These are phyloP conservation scores for Dysdera silvatica DNA, from an alignment of 1,140 invertebrate species.

Conservation along the genomic window DNA sequence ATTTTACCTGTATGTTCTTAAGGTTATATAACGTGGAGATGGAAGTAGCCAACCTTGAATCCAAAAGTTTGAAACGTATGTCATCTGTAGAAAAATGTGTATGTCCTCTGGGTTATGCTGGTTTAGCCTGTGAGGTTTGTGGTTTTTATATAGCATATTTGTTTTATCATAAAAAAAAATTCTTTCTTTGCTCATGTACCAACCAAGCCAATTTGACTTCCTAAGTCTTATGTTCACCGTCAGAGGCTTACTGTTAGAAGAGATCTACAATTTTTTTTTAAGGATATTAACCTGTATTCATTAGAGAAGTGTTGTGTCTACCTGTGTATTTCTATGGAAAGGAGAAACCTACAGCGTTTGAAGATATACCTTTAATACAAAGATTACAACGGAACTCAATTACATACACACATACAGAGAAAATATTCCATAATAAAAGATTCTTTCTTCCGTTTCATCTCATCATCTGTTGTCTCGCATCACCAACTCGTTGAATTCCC, in stretches of 20 bases:
- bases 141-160: background rate
- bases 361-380: too few relatives aligned
- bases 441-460: too few relatives aligned
- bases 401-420: too few relatives aligned
- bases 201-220: background rate
- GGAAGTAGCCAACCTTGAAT: constrained; percentile 45
- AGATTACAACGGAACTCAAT: too few relatives aligned
- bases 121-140: constrained; percentile 66
- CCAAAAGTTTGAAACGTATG: constrained; percentile 36
- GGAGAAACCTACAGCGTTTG: too few relatives aligned
- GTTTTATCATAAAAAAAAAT: background rate
- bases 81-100: constrained; percentile 49
- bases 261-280: constrained; percentile 1
- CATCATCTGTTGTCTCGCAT: too few relatives aligned
- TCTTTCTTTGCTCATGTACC: background rate
- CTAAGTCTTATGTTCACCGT: background rate
- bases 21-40: constrained; percentile 47
- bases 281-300: constrained; percentile 63
- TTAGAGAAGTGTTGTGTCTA: constrained; percentile 55
- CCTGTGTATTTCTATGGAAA: too few relatives aligned
- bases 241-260: background rate
- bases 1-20: constrained; percentile 2
- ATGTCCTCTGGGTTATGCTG: constrained; percentile 59
- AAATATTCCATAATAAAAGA: too few relatives aligned
- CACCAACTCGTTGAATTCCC: too few relatives aligned